A percentile compares a stretch with the other conserved stretches of the same genome.
Evolutionary conservation across 2,797 vertebrate genomes (phyloP).

Genomic region (Oceanodroma leucorhoa): DNA sequence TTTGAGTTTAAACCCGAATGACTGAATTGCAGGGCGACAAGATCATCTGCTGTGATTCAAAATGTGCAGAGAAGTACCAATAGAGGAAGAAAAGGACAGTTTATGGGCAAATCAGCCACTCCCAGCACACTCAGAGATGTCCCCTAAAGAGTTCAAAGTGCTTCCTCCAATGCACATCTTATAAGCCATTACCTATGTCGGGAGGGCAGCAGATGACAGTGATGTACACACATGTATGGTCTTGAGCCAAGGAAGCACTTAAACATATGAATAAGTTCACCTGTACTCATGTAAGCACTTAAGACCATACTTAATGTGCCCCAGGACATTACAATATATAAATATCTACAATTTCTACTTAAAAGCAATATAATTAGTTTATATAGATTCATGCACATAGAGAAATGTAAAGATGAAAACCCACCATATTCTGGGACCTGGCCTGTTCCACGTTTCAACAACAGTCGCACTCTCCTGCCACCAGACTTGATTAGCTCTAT

Average conservation of each 20-base stretch:
- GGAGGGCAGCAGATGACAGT: background rate
- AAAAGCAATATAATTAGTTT: conserved; percentile 1
- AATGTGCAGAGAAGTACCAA: conserved; percentile 68
- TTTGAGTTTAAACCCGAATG: background rate
- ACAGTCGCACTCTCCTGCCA: conserved; percentile 89
- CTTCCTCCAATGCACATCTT: background rate
- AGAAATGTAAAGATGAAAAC: conserved; percentile 69
- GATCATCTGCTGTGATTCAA: conserved; percentile 54
- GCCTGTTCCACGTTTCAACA: conserved; percentile 94
- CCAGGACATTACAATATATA: background rate
- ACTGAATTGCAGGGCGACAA: background rate
- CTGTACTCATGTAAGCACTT: background rate
- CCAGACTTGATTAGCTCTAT: conserved; percentile 98
- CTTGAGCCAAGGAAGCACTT: background rate
- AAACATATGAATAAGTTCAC: background rate
- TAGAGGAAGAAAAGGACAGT: conserved; percentile 1
- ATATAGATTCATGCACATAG: background rate
- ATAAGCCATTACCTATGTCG: background rate
- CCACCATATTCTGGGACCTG: conserved; percentile 98
- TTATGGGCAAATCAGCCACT: conserved; percentile 18
- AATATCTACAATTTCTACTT: background rate
- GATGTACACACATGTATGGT: background rate
- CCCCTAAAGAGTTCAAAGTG: background rate
- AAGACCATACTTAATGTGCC: background rate
- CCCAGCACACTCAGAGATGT: conserved; percentile 74